Base-by-base conservation (phyloP, 2,888 invertebrate genomes). In the Athalia rosae region DNA sequence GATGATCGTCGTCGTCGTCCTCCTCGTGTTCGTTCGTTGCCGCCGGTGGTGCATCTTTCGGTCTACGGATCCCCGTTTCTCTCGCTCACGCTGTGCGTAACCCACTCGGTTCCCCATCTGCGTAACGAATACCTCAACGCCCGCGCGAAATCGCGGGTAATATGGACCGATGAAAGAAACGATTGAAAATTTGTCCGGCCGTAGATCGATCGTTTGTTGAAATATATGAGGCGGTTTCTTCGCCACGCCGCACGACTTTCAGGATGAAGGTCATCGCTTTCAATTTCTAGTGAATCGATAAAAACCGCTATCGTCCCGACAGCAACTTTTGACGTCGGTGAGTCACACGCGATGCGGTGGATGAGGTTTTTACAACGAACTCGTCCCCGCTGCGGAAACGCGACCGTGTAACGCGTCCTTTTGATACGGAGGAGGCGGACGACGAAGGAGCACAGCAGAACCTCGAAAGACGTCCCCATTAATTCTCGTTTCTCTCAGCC, bases 401-500 rank as follows among this genome's bases (percentile, higher is more conserved):
- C 13, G 13, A 69, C 58, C 58, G 13, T 69, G 13, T 47, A 41
- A 43, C 6, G 53, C 69, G 56, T 69, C 53, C n/a, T 45, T 56
- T 11, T 41, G 71, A 71, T 71, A 41, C 56, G 45, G 15, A 71
- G 28, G 61, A 71, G 71, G 15, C 56, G 47, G 71, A 71, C 71
- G 53, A 4, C 9, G n/a, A 53, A 56, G 45, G 58, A 58, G 61
- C 53, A 53, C 53, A 67, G 41, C 58, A 58, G 45, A 71, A 71
- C 71, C 58, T 71, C 71, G 71, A 58, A 58, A 71, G 71, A 71
- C 71, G 71, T 71, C 71, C 71, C 71, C 71, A 71, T 71, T 71
- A 71, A 71, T 71, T 71, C 71, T 71, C 71, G 45, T 71, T 71
- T 71, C 71, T 71, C 71, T 56, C 71, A 58, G 43, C 45, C 45